phyloP scores from a whole-genome alignment of 2,113 vertebrate genomes.

The Balaenoptera acutorostrata region DNA sequence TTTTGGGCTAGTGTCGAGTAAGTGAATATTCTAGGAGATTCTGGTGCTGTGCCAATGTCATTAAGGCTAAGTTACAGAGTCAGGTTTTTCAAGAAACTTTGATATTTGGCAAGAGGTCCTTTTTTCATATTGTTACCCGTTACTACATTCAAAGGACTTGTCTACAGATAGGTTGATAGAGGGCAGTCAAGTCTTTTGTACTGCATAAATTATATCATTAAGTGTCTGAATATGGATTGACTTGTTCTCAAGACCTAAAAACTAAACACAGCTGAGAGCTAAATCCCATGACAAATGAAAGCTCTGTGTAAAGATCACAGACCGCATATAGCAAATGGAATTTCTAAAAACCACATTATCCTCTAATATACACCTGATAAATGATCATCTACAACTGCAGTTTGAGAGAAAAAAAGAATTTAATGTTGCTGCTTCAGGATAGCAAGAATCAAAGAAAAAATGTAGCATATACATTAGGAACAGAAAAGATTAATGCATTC shows the following conservation, averaged over 20 bases:
- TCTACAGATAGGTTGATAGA: conserved; percentile 82
- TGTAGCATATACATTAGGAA: conserved; percentile 46
- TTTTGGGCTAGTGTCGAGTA: conserved; percentile 82
- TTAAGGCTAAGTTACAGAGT: conserved; percentile 77
- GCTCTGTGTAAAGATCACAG: conserved; percentile 83
- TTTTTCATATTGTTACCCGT: conserved; percentile 80
- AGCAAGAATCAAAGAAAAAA: conserved; percentile 61
- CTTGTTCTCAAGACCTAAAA: conserved; percentile 86
- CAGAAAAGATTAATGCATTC: conserved; percentile 35
- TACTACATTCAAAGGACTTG: conserved; percentile 83
- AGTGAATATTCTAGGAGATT: conserved; percentile 83
- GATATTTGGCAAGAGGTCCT: conserved; percentile 81
- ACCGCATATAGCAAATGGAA: conserved; percentile 86
- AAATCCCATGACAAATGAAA: conserved; percentile 89
- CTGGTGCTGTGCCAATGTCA: conserved; percentile 83
- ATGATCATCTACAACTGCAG: conserved; percentile 79
- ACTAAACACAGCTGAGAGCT: conserved; percentile 87
- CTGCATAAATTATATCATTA: conserved; percentile 84
- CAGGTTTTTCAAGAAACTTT: conserved; percentile 81
- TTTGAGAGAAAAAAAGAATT: conserved; percentile 76
- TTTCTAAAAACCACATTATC: conserved; percentile 82
- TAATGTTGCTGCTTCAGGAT: conserved; percentile 71
- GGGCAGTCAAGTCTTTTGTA: conserved; percentile 84
- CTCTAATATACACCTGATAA: conserved; percentile 86
- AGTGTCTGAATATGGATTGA: conserved; percentile 86